Evolutionary conservation across 2,113 vertebrate genomes (phyloP), one percentile per base, ranked within the genome.

Genomic region (Stigmatopora nigra): DNA sequence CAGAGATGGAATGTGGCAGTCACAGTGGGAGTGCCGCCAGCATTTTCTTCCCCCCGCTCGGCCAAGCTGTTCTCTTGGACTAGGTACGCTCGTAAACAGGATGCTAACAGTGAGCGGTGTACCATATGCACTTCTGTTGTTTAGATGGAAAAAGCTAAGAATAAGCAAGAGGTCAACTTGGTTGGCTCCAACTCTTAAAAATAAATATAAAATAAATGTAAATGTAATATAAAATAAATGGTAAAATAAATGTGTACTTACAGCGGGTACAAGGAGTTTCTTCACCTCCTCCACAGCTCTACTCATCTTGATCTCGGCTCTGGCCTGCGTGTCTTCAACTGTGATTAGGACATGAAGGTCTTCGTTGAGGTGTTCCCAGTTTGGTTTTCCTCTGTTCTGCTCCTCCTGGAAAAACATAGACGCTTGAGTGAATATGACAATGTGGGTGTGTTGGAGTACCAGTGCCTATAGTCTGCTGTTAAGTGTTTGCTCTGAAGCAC

Each of bases 341-440:
- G 91, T 91, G 83, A 92, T 91, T 68, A 92, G 88, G 67, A 92
- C 91, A 45, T 92, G 91, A 55, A 92, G 88, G 64, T 92, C 91
- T 80, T 92, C 91, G 70, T 92, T 92, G 77, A 92, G 86, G 78
- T 92, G 91, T 78, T 92, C 91, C 91, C 91, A 92, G 87, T 92
- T 92, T 11, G 91, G 91, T 75, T 92, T 92, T 22, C 91, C 91
- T 85, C 91, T 77, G 87, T 92, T 92, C 86, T 92, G 91, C 73
- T 92, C 91, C 78, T 92, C 91, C 91, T 92, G 80, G 49, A 77
- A 56, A 69, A 64, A 76, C 17, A 70, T 20, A 69, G 67, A 71
- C 7, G 6, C 63, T 22, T 82, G 68, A 86, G 74, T 68, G 63
- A 65, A 73, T 67, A 64, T 69, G 79, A 74, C 77, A 71, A 72